Conservation (phyloP, 2,113 vertebrate genomes). For the Campylomormyrus tamandua region DNA sequence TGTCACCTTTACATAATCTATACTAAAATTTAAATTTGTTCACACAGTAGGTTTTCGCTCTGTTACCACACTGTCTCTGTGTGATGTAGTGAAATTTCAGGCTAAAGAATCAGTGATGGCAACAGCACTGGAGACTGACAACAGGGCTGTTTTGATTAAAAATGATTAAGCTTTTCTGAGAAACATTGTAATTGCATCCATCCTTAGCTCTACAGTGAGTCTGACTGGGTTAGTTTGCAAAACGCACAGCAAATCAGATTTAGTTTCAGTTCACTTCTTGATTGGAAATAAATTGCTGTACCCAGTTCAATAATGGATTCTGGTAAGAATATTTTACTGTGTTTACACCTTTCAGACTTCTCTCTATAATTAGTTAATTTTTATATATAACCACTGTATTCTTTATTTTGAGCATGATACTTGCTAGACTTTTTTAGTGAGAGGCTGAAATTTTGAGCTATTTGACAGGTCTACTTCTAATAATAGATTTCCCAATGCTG, state of each 20-base stretch:
- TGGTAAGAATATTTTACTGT: background rate
- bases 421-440: background rate
- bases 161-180: background rate
- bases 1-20: background rate
- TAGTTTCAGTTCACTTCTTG: background rate
- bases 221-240: background rate
- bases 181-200: background rate
- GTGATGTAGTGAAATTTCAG: background rate
- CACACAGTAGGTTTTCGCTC: background rate
- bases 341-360: background rate
- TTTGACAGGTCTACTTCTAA: background rate
- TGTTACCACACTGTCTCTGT: background rate
- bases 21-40: background rate
- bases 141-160: background rate
- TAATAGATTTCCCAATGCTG: background rate
- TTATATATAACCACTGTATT: background rate
- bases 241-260: background rate
- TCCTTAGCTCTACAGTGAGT: background rate
- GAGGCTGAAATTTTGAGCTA: background rate
- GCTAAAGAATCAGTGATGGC: background rate
- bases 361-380: background rate
- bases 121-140: background rate
- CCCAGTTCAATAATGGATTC: background rate
- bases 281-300: background rate
- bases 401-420: background rate